Base-by-base conservation (phyloP, 2,113 vertebrate species). In the Calypte anna region DNA sequence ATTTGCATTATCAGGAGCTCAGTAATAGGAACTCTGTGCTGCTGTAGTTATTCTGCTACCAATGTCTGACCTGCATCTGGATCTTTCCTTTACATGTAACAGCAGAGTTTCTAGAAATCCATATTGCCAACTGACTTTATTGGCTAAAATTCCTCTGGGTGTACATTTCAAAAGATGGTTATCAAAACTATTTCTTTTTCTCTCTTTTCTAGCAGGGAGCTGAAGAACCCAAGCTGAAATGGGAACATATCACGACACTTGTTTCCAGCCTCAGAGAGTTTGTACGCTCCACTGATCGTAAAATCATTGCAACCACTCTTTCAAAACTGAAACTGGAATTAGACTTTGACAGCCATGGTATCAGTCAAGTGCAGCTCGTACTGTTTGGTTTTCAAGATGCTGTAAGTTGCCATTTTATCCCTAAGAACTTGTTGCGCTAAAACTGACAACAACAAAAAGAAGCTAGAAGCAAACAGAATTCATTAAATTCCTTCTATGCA, bases 371-470 rank as follows among this genome's bases (percentile, higher is more conserved):
- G 82, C 99, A 99, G 96, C 98, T 99, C 27, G 98, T 99, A 67
- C 98, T 99, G 64, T 99, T 99, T 31, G 97, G 99, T 84, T 99
- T 99, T 94, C 99, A 99, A 94, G 99, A 99, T 74, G 99, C 99
- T 58, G 99, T 99, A 94, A 98, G 99, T 99, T 51, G 51, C 43
- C 13, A 10, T 14, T 81, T 74, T 74, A n/a, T 88, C 82, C 10
- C 36, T 20, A 55, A 57, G 17, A 51, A 36, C 43, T 46, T 3
- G 10, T 12, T 48, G 46, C 19, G 17, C 9, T 50, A 57, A 48
- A 94, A 63, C 44, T 91, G 31, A 43, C 12, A 30, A 20, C 46
- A 8, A 20, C 46, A 27, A 30, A 31, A 66, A 30, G 12, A 23
- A 40, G 7, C 36, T 54, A 43, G 30, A 69, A 57, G 17, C 43